Percentiles rank a stretch among this genome's conserved stretches.
Evolutionary conservation across 2,797 vertebrate genomes (phyloP).

Genomic region (Tapirus indicus): DNA sequence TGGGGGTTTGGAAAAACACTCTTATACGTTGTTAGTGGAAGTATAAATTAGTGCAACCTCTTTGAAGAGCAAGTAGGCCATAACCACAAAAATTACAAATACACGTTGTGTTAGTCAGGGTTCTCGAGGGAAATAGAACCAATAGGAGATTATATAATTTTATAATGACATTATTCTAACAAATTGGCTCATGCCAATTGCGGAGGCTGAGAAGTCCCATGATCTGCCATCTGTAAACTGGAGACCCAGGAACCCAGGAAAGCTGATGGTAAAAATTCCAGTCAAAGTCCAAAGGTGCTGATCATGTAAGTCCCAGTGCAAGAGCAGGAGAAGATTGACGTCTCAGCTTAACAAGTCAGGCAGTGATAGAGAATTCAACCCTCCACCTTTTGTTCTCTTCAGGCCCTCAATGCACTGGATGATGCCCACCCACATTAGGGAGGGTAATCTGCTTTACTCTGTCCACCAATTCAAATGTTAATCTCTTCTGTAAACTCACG

Average conservation of each 20-base stretch:
- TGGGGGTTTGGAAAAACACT: background rate
- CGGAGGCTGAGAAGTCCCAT: background rate
- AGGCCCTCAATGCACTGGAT: background rate
- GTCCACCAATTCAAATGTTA: background rate
- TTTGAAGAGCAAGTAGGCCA: background rate
- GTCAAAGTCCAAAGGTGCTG: background rate
- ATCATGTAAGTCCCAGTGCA: background rate
- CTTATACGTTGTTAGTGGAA: background rate
- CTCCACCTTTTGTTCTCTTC: background rate
- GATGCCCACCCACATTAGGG: background rate
- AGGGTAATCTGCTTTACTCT: background rate
- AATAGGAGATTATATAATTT: background rate
- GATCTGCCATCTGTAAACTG: background rate
- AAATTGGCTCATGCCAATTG: background rate
- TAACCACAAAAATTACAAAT: slow-evolving; percentile 6
- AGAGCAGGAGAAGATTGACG: background rate
- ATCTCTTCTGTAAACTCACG: background rate
- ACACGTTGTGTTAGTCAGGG: background rate
- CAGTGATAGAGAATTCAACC: background rate
- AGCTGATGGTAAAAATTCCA: background rate
- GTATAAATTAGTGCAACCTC: background rate
- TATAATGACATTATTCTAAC: background rate
- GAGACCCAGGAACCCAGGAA: background rate
- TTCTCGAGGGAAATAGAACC: background rate
- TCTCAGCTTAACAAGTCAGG: background rate